A percentile compares a stretch with the other conserved stretches of the same genome.
Conservation (phyloP, 2,113 vertebrate species). For the Macquaria australasica region DNA sequence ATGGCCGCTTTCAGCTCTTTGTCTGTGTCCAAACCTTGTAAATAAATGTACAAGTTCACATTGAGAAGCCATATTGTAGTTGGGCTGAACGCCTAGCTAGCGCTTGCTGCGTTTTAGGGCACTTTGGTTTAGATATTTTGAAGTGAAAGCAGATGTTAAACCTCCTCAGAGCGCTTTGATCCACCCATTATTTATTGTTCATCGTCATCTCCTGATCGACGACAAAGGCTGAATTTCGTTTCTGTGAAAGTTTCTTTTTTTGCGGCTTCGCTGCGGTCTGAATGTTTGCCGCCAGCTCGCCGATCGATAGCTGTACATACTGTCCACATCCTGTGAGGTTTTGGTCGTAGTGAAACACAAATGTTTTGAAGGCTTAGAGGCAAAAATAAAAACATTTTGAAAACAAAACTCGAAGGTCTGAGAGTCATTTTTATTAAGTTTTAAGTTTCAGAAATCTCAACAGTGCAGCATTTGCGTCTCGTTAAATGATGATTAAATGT, state of each 20-base stretch:
- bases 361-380: conserved; percentile 69
- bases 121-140: conserved; percentile 44
- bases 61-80: conserved; percentile 64
- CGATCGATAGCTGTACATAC: conserved; percentile 42
- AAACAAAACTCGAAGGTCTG: conserved; percentile 12
- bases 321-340: conserved; percentile 57
- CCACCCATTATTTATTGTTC: conserved; percentile 59
- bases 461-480: not conserved
- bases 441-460: not conserved
- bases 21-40: conserved; percentile 45
- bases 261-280: conserved; percentile 41
- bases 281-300: conserved; percentile 5
- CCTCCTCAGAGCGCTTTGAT: not conserved
- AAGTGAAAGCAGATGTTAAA: not conserved
- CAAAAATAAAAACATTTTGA: conserved; percentile 75
- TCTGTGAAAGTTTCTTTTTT: conserved; percentile 52
- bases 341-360: conserved; percentile 60
- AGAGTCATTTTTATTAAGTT: conserved; percentile 31
- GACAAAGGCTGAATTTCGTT: conserved; percentile 39
- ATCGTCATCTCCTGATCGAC: not conserved
- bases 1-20: conserved; percentile 17
- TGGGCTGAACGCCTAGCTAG: conserved; percentile 26
- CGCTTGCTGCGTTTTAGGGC: conserved; percentile 38
- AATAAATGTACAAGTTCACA: conserved; percentile 47
- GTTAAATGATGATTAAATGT: not conserved